Base-by-base conservation (phyloP, 1,140 invertebrate species). In the Nymphalis io region DNA sequence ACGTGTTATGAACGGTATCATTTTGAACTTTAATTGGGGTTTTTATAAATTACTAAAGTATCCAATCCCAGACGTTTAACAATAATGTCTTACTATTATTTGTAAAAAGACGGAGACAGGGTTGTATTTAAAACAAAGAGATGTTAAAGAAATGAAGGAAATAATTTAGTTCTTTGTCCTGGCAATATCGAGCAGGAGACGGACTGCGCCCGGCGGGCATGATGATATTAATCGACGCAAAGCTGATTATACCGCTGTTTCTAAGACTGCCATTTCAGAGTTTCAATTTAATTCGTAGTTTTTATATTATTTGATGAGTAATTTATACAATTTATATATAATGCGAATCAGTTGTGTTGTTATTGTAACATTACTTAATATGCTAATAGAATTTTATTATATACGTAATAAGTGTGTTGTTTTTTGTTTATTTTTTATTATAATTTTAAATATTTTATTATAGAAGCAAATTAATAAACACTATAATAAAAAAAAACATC, bases 161-260 rank as follows among this genome's bases (percentile, higher is more conserved):
- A 87, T 87, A 87, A 90, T 90, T 89, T 88, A 86, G 79, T 89
- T 85, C 86, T 88, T 87, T 87, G 80, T 84, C 73, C 73, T 80
- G 70, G 87, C 81, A 84, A 83, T 88, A 88, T 88, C 81, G 82
- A 78, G 79, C 75, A 77, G 64, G 53, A 73, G 57, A 68, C 69
- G 73, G 60, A 70, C 66, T 75, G 58, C 69, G 78, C 78, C 82
- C 78, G 81, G 63, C 77, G 85, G 87, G 72, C 82, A 80, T 70
- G 74, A 74, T 78, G 82, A 83, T 89, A 89, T 89, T 90, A 88
- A 89, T 90, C 84, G 88, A 84, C 79, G 76, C 80, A 89, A 88
- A 90, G 87, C 83, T 88, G 86, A 91, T 88, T 91, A 88, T 88
- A 75, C 79, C 82, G 75, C 89, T 85, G 82, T 87, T 83, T 84